These are phyloP conservation scores for Lithodes maja DNA, from an alignment of 2,888 invertebrate species.

Conservation along the genomic window DNA sequence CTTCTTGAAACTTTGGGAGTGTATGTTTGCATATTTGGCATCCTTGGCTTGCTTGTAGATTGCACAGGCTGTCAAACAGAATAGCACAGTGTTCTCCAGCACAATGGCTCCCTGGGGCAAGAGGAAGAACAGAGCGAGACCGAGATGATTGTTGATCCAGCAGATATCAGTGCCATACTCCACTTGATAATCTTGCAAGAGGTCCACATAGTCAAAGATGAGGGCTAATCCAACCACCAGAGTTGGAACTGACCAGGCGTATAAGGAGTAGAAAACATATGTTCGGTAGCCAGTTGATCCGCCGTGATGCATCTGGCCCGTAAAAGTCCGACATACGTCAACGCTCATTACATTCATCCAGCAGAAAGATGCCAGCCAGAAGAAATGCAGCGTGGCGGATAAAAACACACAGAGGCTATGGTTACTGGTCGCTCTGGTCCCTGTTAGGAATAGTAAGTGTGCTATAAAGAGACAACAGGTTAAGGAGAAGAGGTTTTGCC, in stretches of 20 bases:
- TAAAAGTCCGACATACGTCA: constrained; percentile 76
- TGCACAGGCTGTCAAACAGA: constrained; percentile 73
- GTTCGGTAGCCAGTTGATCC: constrained; percentile 37
- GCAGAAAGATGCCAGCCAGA: constrained; percentile 75
- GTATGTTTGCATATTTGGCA: constrained; percentile 61
- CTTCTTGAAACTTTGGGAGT: constrained; percentile 63
- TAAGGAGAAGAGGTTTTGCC: constrained; percentile 75
- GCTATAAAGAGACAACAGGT: constrained; percentile 74
- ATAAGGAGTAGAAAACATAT: constrained; percentile 73
- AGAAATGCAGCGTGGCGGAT: constrained; percentile 74
- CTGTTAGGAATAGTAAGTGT: constrained; percentile 74
- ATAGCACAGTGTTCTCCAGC: constrained; percentile 74
- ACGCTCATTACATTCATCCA: constrained; percentile 77
- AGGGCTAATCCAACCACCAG: constrained; percentile 72
- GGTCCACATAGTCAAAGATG: constrained; percentile 69
- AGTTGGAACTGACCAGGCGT: constrained; percentile 75
- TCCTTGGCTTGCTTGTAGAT: constrained; percentile 68
- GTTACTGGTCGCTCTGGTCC: constrained; percentile 59
- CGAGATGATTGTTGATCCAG: constrained; percentile 74
- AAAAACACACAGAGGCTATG: constrained; percentile 72
- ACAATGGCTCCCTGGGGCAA: constrained; percentile 74
- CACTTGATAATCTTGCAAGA: constrained; percentile 69
- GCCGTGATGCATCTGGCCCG: constrained; percentile 63
- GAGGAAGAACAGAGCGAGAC: constrained; percentile 75
- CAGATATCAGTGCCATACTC: constrained; percentile 73